phyloP scores from a whole-genome alignment of 1,140 invertebrate species.

The Drosophila persimilis region DNA sequence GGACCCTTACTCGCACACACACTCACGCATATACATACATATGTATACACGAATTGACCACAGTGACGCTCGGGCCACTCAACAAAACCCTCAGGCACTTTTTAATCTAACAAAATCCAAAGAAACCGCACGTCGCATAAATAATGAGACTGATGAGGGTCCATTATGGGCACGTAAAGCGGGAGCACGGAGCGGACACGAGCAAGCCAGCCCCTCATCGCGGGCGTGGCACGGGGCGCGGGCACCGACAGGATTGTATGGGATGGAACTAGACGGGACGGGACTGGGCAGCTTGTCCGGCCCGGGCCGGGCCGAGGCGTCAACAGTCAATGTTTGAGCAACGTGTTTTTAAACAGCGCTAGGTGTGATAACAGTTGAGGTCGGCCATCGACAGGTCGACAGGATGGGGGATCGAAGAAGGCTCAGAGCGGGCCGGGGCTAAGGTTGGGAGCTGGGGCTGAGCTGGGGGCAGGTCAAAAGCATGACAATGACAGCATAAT shows the following conservation, averaged over 20 bases:
- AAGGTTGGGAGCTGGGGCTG: slow-evolving; percentile 18
- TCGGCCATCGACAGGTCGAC: slow-evolving; percentile 14
- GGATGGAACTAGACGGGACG: neutral
- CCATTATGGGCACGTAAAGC: slow-evolving; percentile 77
- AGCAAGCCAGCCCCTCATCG: slow-evolving; percentile 51
- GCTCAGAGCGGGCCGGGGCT: neutral
- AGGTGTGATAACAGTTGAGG: slow-evolving; percentile 79
- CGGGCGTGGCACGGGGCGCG: neutral
- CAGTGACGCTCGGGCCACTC: slow-evolving; percentile 69
- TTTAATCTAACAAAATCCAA: slow-evolving; percentile 82
- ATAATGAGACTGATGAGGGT: slow-evolving; percentile 81
- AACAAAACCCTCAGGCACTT: slow-evolving; percentile 79
- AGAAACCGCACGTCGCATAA: slow-evolving; percentile 81
- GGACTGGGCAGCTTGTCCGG: slow-evolving; percentile 16
- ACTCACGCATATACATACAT: slow-evolving; percentile 10
- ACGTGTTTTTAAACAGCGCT: slow-evolving; percentile 77
- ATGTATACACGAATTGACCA: slow-evolving; percentile 55
- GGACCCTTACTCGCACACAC: slow-evolving; percentile 33
- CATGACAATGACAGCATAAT: slow-evolving; percentile 81
- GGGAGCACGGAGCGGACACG: slow-evolving; percentile 30
- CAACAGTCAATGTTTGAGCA: slow-evolving; percentile 80
- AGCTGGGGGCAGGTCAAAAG: slow-evolving; percentile 63
- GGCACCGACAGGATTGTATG: slow-evolving; percentile 5
- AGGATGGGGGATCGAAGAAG: neutral
- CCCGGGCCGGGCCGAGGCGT: slow-evolving; percentile 9